These are phyloP conservation scores for Charina bottae DNA, from an alignment of 2,113 vertebrate species.

Conservation along the genomic window DNA sequence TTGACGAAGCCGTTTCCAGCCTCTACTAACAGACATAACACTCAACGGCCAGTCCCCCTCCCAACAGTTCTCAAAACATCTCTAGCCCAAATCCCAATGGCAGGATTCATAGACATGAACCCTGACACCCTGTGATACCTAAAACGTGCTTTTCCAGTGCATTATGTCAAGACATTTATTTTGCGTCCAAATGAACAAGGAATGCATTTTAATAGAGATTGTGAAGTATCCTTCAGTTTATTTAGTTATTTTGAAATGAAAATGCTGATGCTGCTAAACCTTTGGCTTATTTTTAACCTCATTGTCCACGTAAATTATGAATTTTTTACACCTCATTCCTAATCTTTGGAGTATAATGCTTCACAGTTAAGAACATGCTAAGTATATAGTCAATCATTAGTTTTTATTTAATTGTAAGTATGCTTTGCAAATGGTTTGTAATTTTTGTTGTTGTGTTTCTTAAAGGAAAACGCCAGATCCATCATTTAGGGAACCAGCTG, in stretches of 20 bases:
- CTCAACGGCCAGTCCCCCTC: no score
- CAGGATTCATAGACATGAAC: no score
- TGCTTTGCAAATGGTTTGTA: not conserved
- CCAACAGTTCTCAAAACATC: no score
- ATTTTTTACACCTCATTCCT: not conserved
- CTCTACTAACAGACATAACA: no score
- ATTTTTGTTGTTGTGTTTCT: conserved; percentile 49
- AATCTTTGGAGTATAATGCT: not conserved
- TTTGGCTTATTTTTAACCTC: not conserved
- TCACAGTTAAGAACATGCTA: not conserved
- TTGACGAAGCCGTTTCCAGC: no score
- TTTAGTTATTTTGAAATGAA: not conserved
- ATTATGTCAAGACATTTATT: conserved; percentile 15
- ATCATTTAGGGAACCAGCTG: conserved; percentile 91
- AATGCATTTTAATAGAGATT: not conserved
- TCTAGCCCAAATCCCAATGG: no score
- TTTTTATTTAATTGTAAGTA: not conserved
- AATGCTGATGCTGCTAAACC: not conserved
- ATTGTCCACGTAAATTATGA: not conserved
- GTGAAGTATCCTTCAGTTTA: not conserved
- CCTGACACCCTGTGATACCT: not conserved
- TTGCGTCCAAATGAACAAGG: not conserved
- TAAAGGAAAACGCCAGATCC: conserved; percentile 86
- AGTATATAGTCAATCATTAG: not conserved
- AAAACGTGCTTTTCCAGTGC: conserved; percentile 11